Conservation (phyloP, 2,113 vertebrate species). For the Pteropus alecto region DNA sequence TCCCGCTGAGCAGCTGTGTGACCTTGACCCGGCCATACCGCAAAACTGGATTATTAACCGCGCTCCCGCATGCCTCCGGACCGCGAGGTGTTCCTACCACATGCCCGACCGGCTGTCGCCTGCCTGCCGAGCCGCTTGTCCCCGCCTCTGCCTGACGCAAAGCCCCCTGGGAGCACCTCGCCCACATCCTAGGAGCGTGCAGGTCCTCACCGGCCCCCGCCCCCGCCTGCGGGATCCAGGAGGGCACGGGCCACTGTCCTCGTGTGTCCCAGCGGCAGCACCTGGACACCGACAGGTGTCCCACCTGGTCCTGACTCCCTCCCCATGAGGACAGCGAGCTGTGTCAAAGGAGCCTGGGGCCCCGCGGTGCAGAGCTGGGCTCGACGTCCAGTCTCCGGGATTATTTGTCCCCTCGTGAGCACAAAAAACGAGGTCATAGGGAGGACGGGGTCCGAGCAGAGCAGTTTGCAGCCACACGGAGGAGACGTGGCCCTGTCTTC, state of each 20-base stretch:
- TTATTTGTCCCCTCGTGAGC: background rate
- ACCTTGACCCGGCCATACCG: background rate
- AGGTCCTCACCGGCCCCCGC: accelerated
- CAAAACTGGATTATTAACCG: background rate
- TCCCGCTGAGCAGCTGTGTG: background rate
- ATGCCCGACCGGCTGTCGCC: too few relatives aligned
- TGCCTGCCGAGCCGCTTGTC: too few relatives aligned
- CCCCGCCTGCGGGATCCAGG: background rate
- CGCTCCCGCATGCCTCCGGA: background rate
- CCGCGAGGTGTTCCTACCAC: background rate
- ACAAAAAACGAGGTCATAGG: too few relatives aligned
- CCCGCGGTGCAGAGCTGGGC: background rate
- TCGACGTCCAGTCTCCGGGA: background rate
- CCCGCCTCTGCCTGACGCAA: too few relatives aligned
- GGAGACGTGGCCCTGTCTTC: accelerated
- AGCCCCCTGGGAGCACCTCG: too few relatives aligned
- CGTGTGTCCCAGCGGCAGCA: too few relatives aligned
- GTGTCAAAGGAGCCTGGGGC: background rate
- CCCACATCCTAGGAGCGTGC: accelerated
- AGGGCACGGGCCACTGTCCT: accelerated
- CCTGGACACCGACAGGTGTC: too few relatives aligned
- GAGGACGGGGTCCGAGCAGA: background rate
- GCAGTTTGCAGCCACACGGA: accelerated
- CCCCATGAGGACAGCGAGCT: accelerated
- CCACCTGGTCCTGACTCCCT: accelerated